Evolutionary conservation across 2,113 vertebrate genomes (phyloP).

Genomic region (Ancistrus triradiatus): DNA sequence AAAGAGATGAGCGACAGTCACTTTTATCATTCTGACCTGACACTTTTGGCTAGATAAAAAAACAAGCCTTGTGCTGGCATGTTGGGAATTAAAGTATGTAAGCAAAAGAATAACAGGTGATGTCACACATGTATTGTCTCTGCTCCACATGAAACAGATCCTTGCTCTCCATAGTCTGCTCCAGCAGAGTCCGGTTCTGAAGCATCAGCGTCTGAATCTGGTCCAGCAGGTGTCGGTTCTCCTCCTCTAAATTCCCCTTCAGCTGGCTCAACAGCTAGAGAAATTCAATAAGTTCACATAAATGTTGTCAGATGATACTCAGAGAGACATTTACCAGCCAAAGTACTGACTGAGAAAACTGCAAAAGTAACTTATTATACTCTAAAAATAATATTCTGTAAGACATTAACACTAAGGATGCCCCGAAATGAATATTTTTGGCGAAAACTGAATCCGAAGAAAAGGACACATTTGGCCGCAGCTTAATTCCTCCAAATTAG

Average conservation of each 20-base stretch:
- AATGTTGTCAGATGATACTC: too few species aligned
- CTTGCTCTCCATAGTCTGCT: constrained; percentile 99
- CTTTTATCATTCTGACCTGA: background rate
- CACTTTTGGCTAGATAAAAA: too few species aligned
- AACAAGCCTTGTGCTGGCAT: background rate
- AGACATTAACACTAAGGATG: too few species aligned
- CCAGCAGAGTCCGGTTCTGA: constrained; percentile 92
- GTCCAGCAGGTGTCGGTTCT: constrained; percentile 93
- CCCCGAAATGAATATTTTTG: too few species aligned
- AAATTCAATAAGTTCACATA: too few species aligned
- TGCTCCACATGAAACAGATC: constrained; percentile 97
- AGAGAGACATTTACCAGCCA: too few species aligned
- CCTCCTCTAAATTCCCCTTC: constrained; percentile 97
- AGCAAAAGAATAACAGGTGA: background rate
- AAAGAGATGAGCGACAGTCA: background rate
- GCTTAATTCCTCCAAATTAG: too few species aligned
- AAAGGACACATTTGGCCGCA: too few species aligned
- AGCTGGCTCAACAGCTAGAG: constrained; percentile 92
- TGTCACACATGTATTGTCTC: constrained; percentile 92
- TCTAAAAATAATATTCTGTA: too few species aligned
- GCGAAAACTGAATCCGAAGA: too few species aligned
- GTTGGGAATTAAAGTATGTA: background rate
- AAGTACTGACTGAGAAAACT: too few species aligned
- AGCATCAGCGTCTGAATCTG: constrained; percentile 98
- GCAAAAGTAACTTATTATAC: too few species aligned